phyloP scores from a whole-genome alignment of 2,113 vertebrate species.

The Ammodramus savannarum region DNA sequence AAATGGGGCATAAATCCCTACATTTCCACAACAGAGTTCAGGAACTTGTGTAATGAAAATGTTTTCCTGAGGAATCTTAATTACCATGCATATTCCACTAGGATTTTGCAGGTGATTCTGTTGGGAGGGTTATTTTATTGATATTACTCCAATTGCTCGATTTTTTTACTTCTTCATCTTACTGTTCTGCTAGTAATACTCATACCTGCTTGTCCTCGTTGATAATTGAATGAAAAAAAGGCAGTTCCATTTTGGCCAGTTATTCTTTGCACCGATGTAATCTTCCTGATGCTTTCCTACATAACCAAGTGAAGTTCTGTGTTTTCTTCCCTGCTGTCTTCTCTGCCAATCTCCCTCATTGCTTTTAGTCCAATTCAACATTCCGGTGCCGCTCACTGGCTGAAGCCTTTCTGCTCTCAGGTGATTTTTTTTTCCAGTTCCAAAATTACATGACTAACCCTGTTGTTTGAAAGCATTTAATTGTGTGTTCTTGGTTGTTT shows the following conservation, averaged over 20 bases:
- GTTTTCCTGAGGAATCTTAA: background rate
- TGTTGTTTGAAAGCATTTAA: conserved; percentile 9
- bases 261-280: background rate
- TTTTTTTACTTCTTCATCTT: background rate
- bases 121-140: background rate
- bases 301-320: conserved; percentile 27
- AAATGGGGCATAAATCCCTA: background rate
- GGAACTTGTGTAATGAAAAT: background rate
- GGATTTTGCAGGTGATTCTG: background rate
- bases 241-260: background rate
- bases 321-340: conserved; percentile 9
- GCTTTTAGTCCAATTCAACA: conserved; percentile 80
- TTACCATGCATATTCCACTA: background rate
- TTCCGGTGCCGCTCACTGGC: conserved; percentile 82
- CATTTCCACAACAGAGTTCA: background rate
- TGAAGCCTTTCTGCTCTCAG: conserved; percentile 84
- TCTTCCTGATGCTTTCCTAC: background rate
- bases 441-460: conserved; percentile 64
- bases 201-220: background rate
- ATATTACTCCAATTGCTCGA: background rate
- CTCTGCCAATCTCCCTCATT: conserved; percentile 68
- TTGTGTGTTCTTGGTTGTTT: background rate
- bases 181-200: background rate
- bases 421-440: conserved; percentile 74
- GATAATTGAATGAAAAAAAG: background rate